Evolutionary conservation across 2,888 invertebrate genomes (phyloP).

Genomic region (Limenitis camilla): DNA sequence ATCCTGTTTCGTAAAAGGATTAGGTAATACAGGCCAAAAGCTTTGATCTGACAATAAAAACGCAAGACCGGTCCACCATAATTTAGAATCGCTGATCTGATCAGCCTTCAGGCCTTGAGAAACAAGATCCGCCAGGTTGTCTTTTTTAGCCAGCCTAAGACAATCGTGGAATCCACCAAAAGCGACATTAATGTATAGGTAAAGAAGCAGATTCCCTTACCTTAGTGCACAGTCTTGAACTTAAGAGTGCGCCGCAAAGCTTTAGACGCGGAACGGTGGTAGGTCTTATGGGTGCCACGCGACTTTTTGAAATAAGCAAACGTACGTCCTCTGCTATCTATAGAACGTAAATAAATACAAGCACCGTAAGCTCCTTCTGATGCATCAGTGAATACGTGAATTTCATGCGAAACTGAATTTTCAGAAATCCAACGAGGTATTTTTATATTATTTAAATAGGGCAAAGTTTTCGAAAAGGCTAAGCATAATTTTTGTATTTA

Average conservation of each 20-base stretch:
- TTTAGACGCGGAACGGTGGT: not conserved
- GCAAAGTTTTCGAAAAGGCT: no score
- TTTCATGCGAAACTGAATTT: not conserved
- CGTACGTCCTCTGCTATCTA: no score
- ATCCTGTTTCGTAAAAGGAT: not conserved
- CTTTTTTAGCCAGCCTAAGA: no score
- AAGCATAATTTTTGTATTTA: no score
- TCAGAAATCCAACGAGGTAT: not conserved
- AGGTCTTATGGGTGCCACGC: no score
- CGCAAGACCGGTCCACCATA: slow-evolving; percentile 8
- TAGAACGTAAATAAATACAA: not conserved
- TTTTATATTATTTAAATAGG: not conserved
- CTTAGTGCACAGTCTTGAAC: not conserved
- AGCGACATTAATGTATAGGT: not conserved
- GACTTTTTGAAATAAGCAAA: no score
- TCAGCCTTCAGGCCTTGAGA: slow-evolving; percentile 16
- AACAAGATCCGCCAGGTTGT: slow-evolving; percentile 12
- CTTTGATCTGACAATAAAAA: not conserved
- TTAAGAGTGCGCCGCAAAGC: not conserved
- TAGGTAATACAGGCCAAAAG: no score
- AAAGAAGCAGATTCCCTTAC: not conserved
- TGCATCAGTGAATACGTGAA: not conserved
- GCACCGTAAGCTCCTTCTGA: not conserved
- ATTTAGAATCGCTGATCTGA: slow-evolving; percentile 9
- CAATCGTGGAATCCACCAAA: not conserved